Evolutionary conservation across 2,888 invertebrate genomes (phyloP).

Genomic region (Latrodectus hesperus): DNA sequence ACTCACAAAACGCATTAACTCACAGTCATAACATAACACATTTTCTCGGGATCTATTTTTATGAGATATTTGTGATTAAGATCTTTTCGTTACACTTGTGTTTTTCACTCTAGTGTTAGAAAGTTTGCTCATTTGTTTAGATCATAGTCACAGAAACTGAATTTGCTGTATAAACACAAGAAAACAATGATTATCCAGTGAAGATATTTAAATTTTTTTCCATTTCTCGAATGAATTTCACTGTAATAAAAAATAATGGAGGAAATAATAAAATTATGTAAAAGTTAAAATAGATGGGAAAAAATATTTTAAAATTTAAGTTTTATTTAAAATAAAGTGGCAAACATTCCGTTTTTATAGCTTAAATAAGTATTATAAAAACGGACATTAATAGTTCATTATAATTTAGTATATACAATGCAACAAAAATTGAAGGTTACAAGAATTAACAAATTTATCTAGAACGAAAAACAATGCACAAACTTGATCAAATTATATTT

Average conservation of each 20-base stretch:
- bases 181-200: conserved; percentile 35
- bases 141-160: conserved; percentile 42
- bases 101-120: conserved; percentile 59
- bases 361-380: no score
- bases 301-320: not conserved
- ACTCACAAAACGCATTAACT: conserved; percentile 52
- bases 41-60: conserved; percentile 68
- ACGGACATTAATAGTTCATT: no score
- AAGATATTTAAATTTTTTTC: not conserved
- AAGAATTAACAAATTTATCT: no score
- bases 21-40: conserved; percentile 66
- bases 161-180: conserved; percentile 12
- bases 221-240: not conserved
- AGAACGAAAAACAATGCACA: no score
- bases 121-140: conserved; percentile 68
- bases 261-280: not conserved
- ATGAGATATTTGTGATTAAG: conserved; percentile 20
- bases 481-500: no score
- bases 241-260: not conserved
- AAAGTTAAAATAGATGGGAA: not conserved
- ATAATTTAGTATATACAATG: no score
- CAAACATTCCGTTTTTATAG: no score
- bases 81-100: no score
- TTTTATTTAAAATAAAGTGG: not conserved
- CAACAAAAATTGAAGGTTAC: no score